Evolutionary conservation across 2,888 invertebrate species (phyloP).

Genomic region (Netelia virgata): DNA sequence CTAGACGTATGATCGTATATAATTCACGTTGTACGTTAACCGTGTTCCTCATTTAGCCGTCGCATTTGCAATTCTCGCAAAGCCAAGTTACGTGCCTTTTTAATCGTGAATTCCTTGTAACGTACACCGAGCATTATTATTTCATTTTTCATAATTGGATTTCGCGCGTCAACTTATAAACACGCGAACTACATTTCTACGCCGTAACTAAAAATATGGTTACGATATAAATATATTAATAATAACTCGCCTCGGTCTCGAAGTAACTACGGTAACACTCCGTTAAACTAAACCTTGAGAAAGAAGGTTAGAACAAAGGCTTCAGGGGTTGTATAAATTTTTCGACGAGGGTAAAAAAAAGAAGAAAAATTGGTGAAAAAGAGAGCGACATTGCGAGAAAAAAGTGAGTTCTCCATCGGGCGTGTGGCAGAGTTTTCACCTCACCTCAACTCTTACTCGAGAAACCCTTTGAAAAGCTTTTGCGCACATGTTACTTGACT

Average conservation of each 20-base stretch:
- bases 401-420: conserved; percentile 5
- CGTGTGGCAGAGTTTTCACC: conserved; percentile 7
- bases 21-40: neutral
- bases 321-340: neutral
- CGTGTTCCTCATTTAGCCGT: too few species aligned
- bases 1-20: neutral
- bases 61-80: too few species aligned
- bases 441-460: conserved; percentile 14
- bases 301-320: too few species aligned
- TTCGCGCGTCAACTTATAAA: too few species aligned
- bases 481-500: conserved; percentile 35
- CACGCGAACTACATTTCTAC: too few species aligned
- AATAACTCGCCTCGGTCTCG: too few species aligned
- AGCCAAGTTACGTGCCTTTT: neutral
- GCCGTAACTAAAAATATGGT: too few species aligned
- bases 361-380: neutral
- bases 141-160: neutral
- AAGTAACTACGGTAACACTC: too few species aligned
- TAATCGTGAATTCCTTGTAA: neutral
- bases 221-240: too few species aligned
- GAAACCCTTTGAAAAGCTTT: conserved; percentile 32
- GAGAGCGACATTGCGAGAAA: neutral
- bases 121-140: too few species aligned
- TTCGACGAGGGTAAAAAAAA: neutral
- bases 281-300: too few species aligned